Base-by-base conservation (phyloP, 64 coral and sea anemone genomes). In the Stichodactyla helianthus region DNA sequence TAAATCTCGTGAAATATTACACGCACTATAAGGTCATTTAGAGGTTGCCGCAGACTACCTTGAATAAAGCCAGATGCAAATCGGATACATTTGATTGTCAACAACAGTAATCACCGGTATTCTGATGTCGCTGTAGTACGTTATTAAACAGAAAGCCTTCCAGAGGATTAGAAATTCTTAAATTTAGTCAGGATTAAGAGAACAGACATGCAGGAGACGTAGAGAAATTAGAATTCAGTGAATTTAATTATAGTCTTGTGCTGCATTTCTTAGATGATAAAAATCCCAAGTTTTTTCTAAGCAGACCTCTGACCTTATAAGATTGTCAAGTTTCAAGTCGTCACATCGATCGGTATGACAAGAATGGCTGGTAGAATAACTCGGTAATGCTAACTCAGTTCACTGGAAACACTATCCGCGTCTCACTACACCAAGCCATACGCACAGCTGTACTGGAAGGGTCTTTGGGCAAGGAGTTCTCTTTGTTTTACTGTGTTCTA, bases 331-430 rank as follows among this genome's bases (percentile, higher is more conserved):
- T 74, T 74, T 74, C 68, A 74, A 74, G 26, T 81, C 53, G 78
- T 81, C 78, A 81, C 78, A 81, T 54, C 16, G 78, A 52, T 81
- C n/a, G 78, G 78, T 81, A 81, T 81, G 78, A 81, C 50, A 81
- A 14, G 78, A 81, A 81, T 81, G 78, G 51, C n/a, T 81, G 52
- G 78, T 20, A 81, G 78, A 26, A 31, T 27, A 74, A 19, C 7
- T 74, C 23, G 7, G 68, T 74, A 74, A 74, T 81, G 78, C 78
- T 20, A 54, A 52, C 18, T 13, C 78, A 81, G 35, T 81, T 81
- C 52, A 28, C 31, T 81, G 78, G 78, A 81, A 81, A 81, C 78
- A 23, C 78, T 81, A 81, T 81, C 78, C 78, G 50, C 19, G 25
- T 74, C 10, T 10, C 68, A 74, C 78, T 81, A 52, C 51, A 51